Evolutionary conservation across 1,140 invertebrate genomes (phyloP).

Genomic region (Patella vulgata): DNA sequence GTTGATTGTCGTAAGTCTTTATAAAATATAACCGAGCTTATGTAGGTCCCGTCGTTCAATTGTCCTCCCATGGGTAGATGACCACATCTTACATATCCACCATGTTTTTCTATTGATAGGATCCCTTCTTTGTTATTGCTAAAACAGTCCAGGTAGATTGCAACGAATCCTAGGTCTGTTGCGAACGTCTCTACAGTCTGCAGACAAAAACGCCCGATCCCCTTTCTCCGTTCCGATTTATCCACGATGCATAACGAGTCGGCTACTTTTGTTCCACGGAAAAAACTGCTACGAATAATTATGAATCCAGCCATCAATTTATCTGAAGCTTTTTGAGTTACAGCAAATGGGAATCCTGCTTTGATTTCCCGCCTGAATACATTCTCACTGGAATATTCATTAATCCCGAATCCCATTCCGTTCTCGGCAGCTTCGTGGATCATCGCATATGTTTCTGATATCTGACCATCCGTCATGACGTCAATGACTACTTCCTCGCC

Average conservation of each 20-base stretch:
- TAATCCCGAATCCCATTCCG: slow-evolving; percentile 43
- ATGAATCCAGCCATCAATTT: slow-evolving; percentile 46
- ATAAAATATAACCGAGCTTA: slow-evolving; percentile 44
- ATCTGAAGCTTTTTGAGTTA: slow-evolving; percentile 37
- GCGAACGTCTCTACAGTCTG: slow-evolving; percentile 33
- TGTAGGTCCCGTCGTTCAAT: slow-evolving; percentile 34
- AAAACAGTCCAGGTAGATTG: slow-evolving; percentile 50
- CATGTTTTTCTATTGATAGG: slow-evolving; percentile 36
- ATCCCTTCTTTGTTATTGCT: slow-evolving; percentile 44
- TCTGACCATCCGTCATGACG: slow-evolving; percentile 43
- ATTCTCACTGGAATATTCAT: slow-evolving; percentile 42
- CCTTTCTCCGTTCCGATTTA: slow-evolving; percentile 29
- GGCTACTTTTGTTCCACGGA: slow-evolving; percentile 36
- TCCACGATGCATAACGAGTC: slow-evolving; percentile 47
- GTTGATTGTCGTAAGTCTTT: slow-evolving; percentile 37
- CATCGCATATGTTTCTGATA: slow-evolving; percentile 43
- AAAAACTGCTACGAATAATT: slow-evolving; percentile 46
- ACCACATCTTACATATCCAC: slow-evolving; percentile 36
- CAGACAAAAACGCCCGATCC: slow-evolving; percentile 40
- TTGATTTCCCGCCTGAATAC: slow-evolving; percentile 42
- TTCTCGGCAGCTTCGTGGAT: slow-evolving; percentile 36
- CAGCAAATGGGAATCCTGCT: slow-evolving; percentile 40
- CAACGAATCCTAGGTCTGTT: slow-evolving; percentile 33
- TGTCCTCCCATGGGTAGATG: slow-evolving; percentile 46
- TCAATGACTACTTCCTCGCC: slow-evolving; percentile 37